A percentile compares a stretch with the other conserved stretches of the same genome.
Evolutionary conservation across 1,140 invertebrate species (phyloP).

Genomic region (Ridgeia piscesae): DNA sequence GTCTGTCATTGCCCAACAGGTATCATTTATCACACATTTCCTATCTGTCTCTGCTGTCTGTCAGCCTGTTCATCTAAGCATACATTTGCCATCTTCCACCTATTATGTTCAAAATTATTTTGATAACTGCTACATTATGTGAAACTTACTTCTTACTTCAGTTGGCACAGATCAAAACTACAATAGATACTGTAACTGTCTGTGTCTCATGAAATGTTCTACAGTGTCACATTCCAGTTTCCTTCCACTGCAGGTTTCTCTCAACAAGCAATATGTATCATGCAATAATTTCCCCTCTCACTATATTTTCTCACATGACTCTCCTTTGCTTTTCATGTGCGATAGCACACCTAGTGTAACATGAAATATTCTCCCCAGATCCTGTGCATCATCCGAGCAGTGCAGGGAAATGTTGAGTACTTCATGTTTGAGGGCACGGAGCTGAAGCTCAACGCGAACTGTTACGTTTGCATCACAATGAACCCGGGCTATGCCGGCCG

Average conservation of each 20-base stretch:
- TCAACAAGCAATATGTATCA: neutral
- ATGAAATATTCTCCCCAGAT: conserved; percentile 60
- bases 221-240: neutral
- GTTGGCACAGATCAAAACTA: neutral
- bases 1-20: neutral
- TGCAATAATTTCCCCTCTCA: neutral
- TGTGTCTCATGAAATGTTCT: neutral
- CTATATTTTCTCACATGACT: neutral
- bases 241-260: neutral
- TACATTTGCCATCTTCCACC: neutral
- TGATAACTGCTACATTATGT: neutral
- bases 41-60: neutral
- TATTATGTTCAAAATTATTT: neutral
- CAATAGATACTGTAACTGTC: neutral
- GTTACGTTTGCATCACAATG: conserved; percentile 61
- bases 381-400: conserved; percentile 58
- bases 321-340: neutral
- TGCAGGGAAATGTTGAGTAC: conserved; percentile 50
- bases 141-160: neutral
- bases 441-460: conserved; percentile 55
- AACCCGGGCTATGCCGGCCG: conserved; percentile 61
- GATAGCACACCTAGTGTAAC: conserved; percentile 3
- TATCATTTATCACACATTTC: no score
- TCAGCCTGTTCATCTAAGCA: neutral
- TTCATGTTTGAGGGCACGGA: conserved; percentile 60